Base-by-base conservation (phyloP, 2,888 invertebrate species). In the Meliscaeva auricollis region DNA sequence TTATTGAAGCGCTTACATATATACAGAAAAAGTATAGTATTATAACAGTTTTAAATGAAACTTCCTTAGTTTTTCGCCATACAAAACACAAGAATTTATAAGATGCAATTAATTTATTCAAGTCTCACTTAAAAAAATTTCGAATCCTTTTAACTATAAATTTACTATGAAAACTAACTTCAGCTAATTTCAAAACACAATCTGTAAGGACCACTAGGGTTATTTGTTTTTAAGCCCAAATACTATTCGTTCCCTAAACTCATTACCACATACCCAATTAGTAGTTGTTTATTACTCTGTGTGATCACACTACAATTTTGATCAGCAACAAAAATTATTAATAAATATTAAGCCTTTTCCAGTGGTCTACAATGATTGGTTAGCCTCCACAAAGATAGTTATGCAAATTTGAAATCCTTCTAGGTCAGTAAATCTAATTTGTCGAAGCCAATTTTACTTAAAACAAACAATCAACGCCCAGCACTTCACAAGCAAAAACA, bases 391-490 rank as follows among this genome's bases (percentile, higher is more conserved):
- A 58, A 15, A 38, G 20, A 38, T 4, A 68, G 56, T 69, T 73
- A 78, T 78, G 78, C 64, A 74, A 83, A 83, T 64, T 78, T 62
- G 46, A 78, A 83, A 73, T 62, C 62, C 69, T 72, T 77, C 20
- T 60, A 20, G 44, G 58, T 22, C 50, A 26, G n/a, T 69, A 46
- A 69, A 83, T 83, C 68, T 73, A 78, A 83, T 69, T 82, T 64
- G 32, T 41, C 60, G 46, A 69, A 73, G 48, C 73, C 54, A 68
- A 69, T 73, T 62, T 44, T 38, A 35, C 73, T 15, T 48, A 60
- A 56, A 56, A 58, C 20, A 82, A 77, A 73, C 68, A 82, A 78
- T 69, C 78, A 78, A 44, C 68, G 26, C 48, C 48, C 32, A 58
- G 75, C 54, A 69, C 22, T 26, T 52, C 26, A 44, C 44, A 54